Evolutionary conservation across 2,888 invertebrate genomes (phyloP).

Genomic region (Sphinx pinastri): DNA sequence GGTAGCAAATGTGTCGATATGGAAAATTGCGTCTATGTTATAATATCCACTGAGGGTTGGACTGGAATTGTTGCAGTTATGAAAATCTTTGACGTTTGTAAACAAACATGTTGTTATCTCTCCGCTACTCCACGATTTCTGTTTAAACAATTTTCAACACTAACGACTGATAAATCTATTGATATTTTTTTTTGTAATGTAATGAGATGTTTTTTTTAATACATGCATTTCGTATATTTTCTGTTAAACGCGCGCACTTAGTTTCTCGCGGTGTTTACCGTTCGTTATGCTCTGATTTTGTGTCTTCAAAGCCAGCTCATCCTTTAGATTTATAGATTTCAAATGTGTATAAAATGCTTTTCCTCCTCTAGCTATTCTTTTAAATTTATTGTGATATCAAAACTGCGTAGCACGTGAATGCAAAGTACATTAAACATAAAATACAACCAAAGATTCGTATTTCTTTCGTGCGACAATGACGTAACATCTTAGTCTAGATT

Average conservation of each 20-base stretch:
- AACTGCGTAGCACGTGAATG: conserved; percentile 13
- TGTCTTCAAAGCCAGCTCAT: neutral
- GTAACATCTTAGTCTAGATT: neutral
- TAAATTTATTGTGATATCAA: conserved; percentile 14
- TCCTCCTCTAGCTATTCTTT: neutral
- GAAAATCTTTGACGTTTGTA: neutral
- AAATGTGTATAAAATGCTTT: conserved; percentile 3
- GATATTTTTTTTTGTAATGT: no score
- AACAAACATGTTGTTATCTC: no score
- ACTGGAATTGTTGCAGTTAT: neutral
- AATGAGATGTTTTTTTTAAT: no score
- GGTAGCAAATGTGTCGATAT: conserved; percentile 5
- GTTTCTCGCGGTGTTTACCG: no score
- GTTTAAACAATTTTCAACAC: no score
- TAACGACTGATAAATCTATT: no score
- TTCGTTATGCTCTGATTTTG: neutral
- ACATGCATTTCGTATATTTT: no score
- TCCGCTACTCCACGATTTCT: no score
- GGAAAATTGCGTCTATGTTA: neutral
- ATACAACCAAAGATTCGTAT: conserved; percentile 69
- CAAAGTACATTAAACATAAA: conserved; percentile 49
- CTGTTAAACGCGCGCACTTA: no score
- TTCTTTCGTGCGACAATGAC: conserved; percentile 10
- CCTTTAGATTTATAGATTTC: neutral
- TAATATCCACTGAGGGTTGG: neutral